phyloP scores from a whole-genome alignment of 2,888 invertebrate genomes.

The Anthrax anthrax region DNA sequence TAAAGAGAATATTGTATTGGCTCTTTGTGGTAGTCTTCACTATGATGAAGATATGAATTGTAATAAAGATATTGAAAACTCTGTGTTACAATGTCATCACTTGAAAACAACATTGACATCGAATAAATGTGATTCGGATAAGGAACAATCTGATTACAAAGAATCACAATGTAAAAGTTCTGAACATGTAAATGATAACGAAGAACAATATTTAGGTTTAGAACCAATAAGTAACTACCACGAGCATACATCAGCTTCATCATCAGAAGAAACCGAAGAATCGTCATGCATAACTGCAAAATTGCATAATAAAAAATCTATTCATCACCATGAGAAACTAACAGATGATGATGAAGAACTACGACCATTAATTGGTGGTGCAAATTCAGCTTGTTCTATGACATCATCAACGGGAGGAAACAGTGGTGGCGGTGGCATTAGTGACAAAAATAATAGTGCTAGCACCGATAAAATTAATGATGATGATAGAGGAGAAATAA shows the following conservation, averaged over 20 bases:
- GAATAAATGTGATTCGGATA: too few species aligned
- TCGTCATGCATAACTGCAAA: neutral
- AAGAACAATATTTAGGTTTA: slow-evolving; percentile 20
- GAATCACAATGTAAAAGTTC: neutral
- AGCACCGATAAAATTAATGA: neutral
- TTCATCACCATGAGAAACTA: slow-evolving; percentile 17
- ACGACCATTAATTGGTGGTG: slow-evolving; percentile 24
- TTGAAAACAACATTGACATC: too few species aligned
- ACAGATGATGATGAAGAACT: slow-evolving; percentile 28
- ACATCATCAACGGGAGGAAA: neutral
- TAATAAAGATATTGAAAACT: too few species aligned
- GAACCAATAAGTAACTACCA: slow-evolving; percentile 12
- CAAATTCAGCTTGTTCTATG: slow-evolving; percentile 13
- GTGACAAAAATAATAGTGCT: neutral
- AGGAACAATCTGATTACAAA: too few species aligned
- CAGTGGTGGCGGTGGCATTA: neutral
- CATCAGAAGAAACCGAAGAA: slow-evolving; percentile 15
- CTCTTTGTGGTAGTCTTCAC: too few species aligned
- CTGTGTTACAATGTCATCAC: too few species aligned
- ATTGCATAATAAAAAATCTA: neutral
- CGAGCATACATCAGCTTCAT: slow-evolving; percentile 13
- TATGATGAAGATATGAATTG: too few species aligned
- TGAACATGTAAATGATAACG: slow-evolving; percentile 16
- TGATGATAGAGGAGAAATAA: neutral
- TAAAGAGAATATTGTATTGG: too few species aligned